phyloP scores from a whole-genome alignment of 2,888 invertebrate species.

The Stomorhina lunata region DNA sequence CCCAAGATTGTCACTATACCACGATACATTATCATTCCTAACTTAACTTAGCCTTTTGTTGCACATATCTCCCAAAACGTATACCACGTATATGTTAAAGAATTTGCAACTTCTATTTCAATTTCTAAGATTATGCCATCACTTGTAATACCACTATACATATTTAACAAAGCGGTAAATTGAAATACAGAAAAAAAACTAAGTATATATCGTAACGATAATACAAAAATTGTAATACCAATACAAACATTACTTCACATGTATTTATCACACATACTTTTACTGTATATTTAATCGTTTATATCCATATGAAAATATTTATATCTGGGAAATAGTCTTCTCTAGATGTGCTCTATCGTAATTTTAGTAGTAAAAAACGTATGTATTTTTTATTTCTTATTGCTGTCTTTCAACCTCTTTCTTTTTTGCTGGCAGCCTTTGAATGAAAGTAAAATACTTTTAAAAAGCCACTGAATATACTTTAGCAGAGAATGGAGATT shows the following conservation, averaged over 20 bases:
- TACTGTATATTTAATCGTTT: background rate
- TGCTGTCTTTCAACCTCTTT: too few relatives aligned
- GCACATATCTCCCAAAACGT: background rate
- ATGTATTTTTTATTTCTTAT: background rate
- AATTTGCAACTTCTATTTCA: background rate
- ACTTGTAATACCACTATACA: constrained; percentile 23
- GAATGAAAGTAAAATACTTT: constrained; percentile 54
- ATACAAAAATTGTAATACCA: constrained; percentile 1
- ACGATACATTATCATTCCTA: background rate
- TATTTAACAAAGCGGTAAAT: constrained; percentile 42
- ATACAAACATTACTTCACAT: constrained; percentile 5
- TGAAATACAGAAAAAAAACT: constrained; percentile 29
- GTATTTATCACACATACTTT: background rate
- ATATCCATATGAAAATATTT: background rate
- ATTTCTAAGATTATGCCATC: constrained; percentile 42
- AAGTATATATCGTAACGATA: constrained; percentile 16
- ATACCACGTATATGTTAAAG: background rate
- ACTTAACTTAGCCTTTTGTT: background rate
- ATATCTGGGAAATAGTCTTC: constrained; percentile 1
- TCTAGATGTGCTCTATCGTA: background rate
- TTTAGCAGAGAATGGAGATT: constrained; percentile 26
- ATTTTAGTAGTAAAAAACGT: background rate
- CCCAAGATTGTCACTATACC: background rate
- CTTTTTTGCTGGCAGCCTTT: constrained; percentile 36
- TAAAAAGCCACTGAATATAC: constrained; percentile 54